Evolutionary conservation across 37 sponge, comb jelly and placozoan genomes (phyloP).

Genomic region (Petrosia ficiformis): DNA sequence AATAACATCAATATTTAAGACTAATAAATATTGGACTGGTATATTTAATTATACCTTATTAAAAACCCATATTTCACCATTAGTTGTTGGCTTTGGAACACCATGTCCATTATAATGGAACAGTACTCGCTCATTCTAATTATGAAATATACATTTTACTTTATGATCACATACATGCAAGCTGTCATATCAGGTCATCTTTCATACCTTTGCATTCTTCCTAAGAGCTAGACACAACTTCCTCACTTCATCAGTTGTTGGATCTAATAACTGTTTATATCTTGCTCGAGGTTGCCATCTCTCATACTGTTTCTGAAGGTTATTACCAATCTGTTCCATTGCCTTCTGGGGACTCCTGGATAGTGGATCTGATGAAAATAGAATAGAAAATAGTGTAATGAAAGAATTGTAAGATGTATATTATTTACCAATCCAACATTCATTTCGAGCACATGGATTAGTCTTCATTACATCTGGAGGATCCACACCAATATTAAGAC

Average conservation of each 20-base stretch:
- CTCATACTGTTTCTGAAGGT: conserved; percentile 90
- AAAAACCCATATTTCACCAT: conserved; percentile 99
- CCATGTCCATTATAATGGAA: conserved; percentile 99
- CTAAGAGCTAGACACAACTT: conserved; percentile 84
- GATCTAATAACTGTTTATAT: conserved; percentile 91
- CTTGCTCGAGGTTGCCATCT: conserved; percentile 94
- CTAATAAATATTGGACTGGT: neutral
- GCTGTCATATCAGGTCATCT: neutral
- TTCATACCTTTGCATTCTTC: conserved; percentile 86
- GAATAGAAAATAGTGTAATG: neutral
- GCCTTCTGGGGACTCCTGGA: conserved; percentile 80
- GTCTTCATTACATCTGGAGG: conserved; percentile 94
- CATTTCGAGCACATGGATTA: conserved; percentile 86
- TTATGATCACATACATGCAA: too few relatives aligned
- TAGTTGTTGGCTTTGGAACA: conserved; percentile 89
- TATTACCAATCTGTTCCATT: conserved; percentile 70
- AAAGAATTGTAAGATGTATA: neutral
- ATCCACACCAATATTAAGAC: conserved; percentile 92
- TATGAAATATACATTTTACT: neutral
- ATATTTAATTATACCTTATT: conserved; percentile 76
- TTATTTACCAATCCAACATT: conserved; percentile 94
- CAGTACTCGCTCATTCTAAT: conserved; percentile 86
- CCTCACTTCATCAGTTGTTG: conserved; percentile 89
- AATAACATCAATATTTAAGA: neutral
- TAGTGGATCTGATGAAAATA: conserved; percentile 63